Evolutionary conservation across 2,888 invertebrate genomes (phyloP), one percentile per base, ranked within the genome.

Genomic region (Sarcophaga subvicina): DNA sequence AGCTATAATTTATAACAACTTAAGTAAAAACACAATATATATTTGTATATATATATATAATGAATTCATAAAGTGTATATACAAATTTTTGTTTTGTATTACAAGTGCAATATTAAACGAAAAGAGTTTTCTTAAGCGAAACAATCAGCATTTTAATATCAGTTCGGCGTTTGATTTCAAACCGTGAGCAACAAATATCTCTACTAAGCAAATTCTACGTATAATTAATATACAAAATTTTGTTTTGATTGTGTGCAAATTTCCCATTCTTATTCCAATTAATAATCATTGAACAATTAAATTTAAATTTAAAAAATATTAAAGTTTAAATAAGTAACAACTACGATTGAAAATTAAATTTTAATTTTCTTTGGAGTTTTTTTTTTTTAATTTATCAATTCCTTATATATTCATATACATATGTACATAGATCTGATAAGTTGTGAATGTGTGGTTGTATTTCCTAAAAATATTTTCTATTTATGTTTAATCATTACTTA

Each of bases 151-250:
- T 73, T 62, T 86, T 79, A 45, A 80, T 81, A 85, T 88, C 86
- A 88, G 88, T 88, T 88, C 73, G 81, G 67, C 83, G 77, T 85
- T 86, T 85, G 88, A 85, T 79, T 88, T 88, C 88, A 86, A 73
- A 79, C 88, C 85, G 88, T 83, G 81, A 88, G 80, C 84, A 88
- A 80, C 87, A 54, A 54, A 54, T 17, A 54, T 17, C 17, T 54
- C 5, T 54, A 54, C 14, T 54, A 54, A 17, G 14, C 54, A 54
- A 54, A 54, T 54, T 54, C 17, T 54, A 54, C 54, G 17, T 54
- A 54, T 5, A 17, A 54, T n/a, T 59, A 59, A 59, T 59, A n/a
- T 59, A 59, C 59, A n/a, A 59, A 59, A 14, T 59, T n/a, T n/a
- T 49, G 59, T 12, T 76, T 76, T 66, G 12, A 11, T 69, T 49